Base-by-base conservation (phyloP, 2,888 invertebrate genomes). In the Autographa pulchrina region DNA sequence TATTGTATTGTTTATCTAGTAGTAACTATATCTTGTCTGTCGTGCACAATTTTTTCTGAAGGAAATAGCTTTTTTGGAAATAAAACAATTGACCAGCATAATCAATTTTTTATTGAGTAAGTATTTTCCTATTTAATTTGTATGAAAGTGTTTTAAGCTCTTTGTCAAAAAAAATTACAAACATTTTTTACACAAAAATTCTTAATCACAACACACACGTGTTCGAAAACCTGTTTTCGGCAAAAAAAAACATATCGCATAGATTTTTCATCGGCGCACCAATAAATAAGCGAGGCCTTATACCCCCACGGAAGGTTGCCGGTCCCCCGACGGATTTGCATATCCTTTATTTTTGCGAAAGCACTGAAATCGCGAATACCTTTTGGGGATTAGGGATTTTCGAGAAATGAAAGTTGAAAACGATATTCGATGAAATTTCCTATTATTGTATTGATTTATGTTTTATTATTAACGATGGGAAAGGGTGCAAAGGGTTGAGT, bases 211-310 rank as follows among this genome's bases (percentile, higher is more conserved):
- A 60, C 31, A 35, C 20, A 4, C 25, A 18, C 25, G n/a, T 59
- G 48, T 61, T 52, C 56, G 38, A 35, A 72, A 74, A 75, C 68
- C 68, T 59, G 32, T 72, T 56, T 48, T 62, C 41, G 61, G 43
- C 65, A 74, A 78, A 80, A 77, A 82, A 83, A 87, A 88, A 85
- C 84, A 85, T 86, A 85, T 85, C 84, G 83, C 87, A 90, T 89
- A 85, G 88, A 89, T 91, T 87, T 90, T 87, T 88, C 89, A 91
- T 90, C 86, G 87, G 84, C 80, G 84, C 85, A 79, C 90, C 85
- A 82, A 90, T 90, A 91, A 89, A 89, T 89, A 90, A 89, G 84
- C 85, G 86, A 74, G 75, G 81, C 82, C 80, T 79, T 81, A 82
- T 78, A 75, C 67, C 75, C 58, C 71, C 61, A 61, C 75, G 74